phyloP scores from a whole-genome alignment of 2,888 invertebrate genomes.

The Polyploca ridens region DNA sequence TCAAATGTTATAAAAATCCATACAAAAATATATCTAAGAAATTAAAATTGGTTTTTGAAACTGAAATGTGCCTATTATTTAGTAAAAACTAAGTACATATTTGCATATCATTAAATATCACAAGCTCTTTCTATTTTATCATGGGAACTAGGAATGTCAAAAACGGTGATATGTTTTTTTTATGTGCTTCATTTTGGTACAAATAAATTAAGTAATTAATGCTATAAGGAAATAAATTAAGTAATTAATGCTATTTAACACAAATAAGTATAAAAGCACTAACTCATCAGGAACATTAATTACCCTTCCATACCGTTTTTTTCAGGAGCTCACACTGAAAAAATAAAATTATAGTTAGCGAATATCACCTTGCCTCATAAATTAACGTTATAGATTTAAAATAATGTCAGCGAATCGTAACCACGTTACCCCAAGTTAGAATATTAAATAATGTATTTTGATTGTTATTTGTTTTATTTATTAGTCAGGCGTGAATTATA shows the following conservation, averaged over 20 bases:
- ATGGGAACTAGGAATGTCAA: conserved; percentile 2
- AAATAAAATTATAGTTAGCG: conserved; percentile 15
- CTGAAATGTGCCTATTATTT: too few relatives aligned
- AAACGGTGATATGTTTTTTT: background rate
- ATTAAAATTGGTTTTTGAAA: too few relatives aligned
- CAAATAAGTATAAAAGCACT: background rate
- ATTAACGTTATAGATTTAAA: background rate
- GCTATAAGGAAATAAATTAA: too few relatives aligned
- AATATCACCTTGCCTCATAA: too few relatives aligned
- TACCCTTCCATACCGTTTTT: conserved; percentile 41
- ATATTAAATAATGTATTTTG: too few relatives aligned
- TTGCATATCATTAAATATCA: background rate
- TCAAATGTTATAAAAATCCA: too few relatives aligned
- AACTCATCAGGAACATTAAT: background rate
- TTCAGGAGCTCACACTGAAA: conserved; percentile 64
- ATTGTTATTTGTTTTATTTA: too few relatives aligned
- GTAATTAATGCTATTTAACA: background rate
- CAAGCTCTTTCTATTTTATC: background rate
- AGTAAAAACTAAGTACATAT: too few relatives aligned
- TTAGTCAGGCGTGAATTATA: too few relatives aligned
- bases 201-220: background rate
- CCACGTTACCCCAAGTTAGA: too few relatives aligned
- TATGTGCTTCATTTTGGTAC: background rate
- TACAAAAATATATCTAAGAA: too few relatives aligned
- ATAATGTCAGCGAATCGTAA: too few relatives aligned